Base-by-base conservation (phyloP, 37 sponge, comb jelly and placozoan genomes). In the Aplysina aerophoba region DNA sequence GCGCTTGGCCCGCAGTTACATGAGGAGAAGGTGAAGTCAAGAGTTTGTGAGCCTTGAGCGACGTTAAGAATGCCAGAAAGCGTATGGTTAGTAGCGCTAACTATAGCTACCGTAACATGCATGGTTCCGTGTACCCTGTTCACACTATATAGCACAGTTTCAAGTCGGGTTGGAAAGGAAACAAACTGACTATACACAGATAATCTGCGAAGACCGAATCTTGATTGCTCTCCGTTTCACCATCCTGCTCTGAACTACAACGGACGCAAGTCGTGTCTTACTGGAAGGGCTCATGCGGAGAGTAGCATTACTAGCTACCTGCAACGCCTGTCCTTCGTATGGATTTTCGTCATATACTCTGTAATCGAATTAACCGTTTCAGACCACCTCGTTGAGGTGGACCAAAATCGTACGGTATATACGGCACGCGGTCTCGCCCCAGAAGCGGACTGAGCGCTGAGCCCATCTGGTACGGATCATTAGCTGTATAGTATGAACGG, bases 381-480 rank as follows among this genome's bases (percentile, higher is more conserved):
- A 58, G 59, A 58, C 59, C 59, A 58, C 59, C 59, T 58, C 15
- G 15, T 20, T 58, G 19, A 20, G 17, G 19, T 15, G 19, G 59
- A 58, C 17, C 19, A 58, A n/a, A n/a, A n/a, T n/a, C n/a, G n/a
- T n/a, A n/a, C n/a, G n/a, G 19, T 58, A 58, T 58, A 58, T 58
- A 58, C 59, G 59, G 59, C 59, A 58, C 59, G 59, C 59, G 59
- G 59, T 58, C 59, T 58, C 59, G 59, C 59, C 59, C 59, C 59
- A 58, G 59, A 58, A 58, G 59, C 59, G 59, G 59, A 58, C 59
- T 58, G 59, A 58, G 59, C 59, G 59, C 59, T 58, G 59, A 58
- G 59, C 59, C 59, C 59, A 58, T 58, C 59, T 58, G 59, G 59
- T 58, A 58, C 59, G 59, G 59, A 58, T 58, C 59, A 58, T 58